Evolutionary conservation across 1,140 invertebrate genomes (phyloP), one percentile per base, ranked within the genome.

Genomic region (Rhizoglyphus robini): DNA sequence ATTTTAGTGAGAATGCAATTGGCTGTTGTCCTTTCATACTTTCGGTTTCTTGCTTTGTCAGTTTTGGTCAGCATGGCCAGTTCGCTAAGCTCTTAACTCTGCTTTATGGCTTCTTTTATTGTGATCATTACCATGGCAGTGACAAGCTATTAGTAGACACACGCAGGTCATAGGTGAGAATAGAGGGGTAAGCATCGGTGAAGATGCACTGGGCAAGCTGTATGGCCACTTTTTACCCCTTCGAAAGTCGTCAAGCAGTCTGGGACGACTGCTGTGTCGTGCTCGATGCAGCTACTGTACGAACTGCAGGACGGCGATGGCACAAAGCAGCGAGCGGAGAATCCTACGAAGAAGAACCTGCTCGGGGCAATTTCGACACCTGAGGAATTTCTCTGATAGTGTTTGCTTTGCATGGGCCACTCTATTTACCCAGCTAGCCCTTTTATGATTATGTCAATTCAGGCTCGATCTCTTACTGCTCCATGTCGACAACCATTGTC

Each of bases 91-190:
- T 23, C 20, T 54, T 54, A 8, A 54, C 20, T 25, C 8, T 54
- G 51, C 8, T 54, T 54, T 54, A 20, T 54, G 51, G 20, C 20
- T 32, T 25, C 51, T 54, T 54, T 54, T 54, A 54, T 54, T 54
- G 51, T 54, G 51, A 54, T 54, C 51, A 54, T 54, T 54, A 54
- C 51, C 51, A 54, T 27, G 51, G 8, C 51, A 54, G 20, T 54
- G 20, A 20, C 51, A 20, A 54, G 51, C 41, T 23, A 46, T 46
- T 46, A 54, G 51, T 54, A 20, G 20, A 27, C 18, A 18, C 36
- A 41, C 36, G 36, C 8, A 54, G 51, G 51, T 54, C 51, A 54
- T 54, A 54, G 51, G 51, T 54, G 51, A 54, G 51, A 5, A 54
- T 25, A 54, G 31, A 54, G 8, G 5, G 51, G n/a, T n/a, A n/a